phyloP scores from a whole-genome alignment of 2,888 invertebrate species.

The Caenorhabditis macrosperma region DNA sequence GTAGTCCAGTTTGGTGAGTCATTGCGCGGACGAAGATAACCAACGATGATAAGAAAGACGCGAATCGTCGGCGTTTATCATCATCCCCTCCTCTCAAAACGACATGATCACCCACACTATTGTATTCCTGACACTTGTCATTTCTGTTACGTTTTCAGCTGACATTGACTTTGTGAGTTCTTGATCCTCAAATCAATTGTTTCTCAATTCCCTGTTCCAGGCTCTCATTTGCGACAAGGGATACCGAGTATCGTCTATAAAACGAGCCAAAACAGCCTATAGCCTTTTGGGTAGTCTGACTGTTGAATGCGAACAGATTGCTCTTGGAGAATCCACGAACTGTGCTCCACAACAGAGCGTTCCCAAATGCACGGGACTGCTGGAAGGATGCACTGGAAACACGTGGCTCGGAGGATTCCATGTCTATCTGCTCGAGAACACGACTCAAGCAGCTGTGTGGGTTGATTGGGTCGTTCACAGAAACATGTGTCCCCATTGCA shows the following conservation, averaged over 20 bases:
- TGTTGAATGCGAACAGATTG: constrained; percentile 71
- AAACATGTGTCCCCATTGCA: constrained; percentile 59
- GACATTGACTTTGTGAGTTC: constrained; percentile 50
- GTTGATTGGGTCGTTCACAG: constrained; percentile 8
- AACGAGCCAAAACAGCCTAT: constrained; percentile 65
- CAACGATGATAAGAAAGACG: background rate
- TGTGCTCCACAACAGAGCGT: constrained; percentile 69
- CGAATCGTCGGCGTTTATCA: background rate
- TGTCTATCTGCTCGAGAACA: constrained; percentile 76
- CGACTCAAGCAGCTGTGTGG: constrained; percentile 76
- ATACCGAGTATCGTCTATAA: constrained; percentile 66
- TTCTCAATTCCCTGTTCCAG: constrained; percentile 22
- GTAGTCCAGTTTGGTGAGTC: constrained; percentile 3
- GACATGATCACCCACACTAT: constrained; percentile 20
- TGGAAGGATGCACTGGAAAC: constrained; percentile 74
- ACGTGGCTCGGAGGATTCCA: constrained; percentile 79
- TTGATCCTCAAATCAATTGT: too few species aligned
- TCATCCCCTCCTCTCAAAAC: background rate
- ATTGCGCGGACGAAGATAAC: background rate
- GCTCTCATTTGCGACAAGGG: constrained; percentile 69
- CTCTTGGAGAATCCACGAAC: constrained; percentile 60
- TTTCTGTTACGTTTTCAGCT: constrained; percentile 7
- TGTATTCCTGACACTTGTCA: constrained; percentile 3
- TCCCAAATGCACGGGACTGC: constrained; percentile 64
- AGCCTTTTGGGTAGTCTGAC: constrained; percentile 61